Conservation (phyloP, 1,140 invertebrate species). For the Glossosoma conforme region DNA sequence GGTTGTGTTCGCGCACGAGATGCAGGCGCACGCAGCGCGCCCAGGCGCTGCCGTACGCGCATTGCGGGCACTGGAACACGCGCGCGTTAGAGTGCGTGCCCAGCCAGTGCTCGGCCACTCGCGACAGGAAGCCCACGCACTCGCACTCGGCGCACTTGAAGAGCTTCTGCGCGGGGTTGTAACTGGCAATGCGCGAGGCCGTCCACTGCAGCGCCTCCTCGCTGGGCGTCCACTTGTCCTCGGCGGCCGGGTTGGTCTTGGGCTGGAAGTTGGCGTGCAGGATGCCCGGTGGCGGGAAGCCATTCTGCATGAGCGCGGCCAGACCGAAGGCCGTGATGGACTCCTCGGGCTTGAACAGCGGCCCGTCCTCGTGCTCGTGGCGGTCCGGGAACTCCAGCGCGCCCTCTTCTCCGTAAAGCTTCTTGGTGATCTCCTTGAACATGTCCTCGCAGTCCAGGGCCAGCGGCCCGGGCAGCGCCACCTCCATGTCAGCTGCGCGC, state of each 20-base stretch:
- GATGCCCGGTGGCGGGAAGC: constrained; percentile 57
- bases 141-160: constrained; percentile 74
- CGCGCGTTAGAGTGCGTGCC: constrained; percentile 72
- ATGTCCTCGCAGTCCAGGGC: constrained; percentile 51
- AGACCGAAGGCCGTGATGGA: constrained; percentile 64
- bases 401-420: constrained; percentile 81
- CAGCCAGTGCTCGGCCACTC: constrained; percentile 79
- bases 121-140: constrained; percentile 69
- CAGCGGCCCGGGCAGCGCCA: constrained; percentile 34
- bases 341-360: constrained; percentile 59
- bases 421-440: constrained; percentile 84
- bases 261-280: constrained; percentile 52
- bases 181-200: constrained; percentile 64
- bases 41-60: constrained; percentile 71
- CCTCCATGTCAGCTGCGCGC: constrained; percentile 30
- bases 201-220: constrained; percentile 66
- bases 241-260: constrained; percentile 46
- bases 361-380: constrained; percentile 45
- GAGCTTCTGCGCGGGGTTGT: constrained; percentile 65
- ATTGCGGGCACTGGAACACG: constrained; percentile 66
- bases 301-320: constrained; percentile 67
- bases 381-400: constrained; percentile 47
- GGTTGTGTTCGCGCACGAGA: constrained; percentile 63
- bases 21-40: constrained; percentile 69
- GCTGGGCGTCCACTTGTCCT: constrained; percentile 64